phyloP scores from a whole-genome alignment of 2,888 invertebrate species.

The Nomada flava region DNA sequence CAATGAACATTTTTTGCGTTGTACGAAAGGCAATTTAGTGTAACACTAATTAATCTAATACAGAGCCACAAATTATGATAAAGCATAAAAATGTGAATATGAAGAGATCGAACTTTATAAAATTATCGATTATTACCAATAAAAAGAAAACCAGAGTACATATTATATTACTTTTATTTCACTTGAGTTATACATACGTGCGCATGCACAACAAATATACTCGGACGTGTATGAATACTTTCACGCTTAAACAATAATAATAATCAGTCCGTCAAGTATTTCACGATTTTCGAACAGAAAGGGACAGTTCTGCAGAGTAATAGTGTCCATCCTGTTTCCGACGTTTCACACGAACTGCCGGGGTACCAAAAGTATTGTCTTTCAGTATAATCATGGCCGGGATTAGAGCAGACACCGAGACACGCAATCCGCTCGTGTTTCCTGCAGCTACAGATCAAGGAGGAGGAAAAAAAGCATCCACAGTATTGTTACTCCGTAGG shows the following conservation, averaged over 20 bases:
- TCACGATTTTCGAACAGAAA: not conserved
- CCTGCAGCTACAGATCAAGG: conserved; percentile 63
- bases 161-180: too few relatives aligned
- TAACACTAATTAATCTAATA: too few relatives aligned
- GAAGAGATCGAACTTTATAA: too few relatives aligned
- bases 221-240: not conserved
- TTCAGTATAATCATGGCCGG: conserved; percentile 55
- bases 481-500: conserved; percentile 64
- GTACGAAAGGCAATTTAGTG: too few relatives aligned
- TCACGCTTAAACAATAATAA: not conserved
- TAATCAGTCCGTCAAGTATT: not conserved
- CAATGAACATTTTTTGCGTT: too few relatives aligned
- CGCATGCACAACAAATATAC: not conserved
- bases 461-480: conserved; percentile 60
- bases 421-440: conserved; percentile 57
- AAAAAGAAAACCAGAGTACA: too few relatives aligned
- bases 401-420: conserved; percentile 60
- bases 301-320: not conserved
- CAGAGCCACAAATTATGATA: too few relatives aligned
- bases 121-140: too few relatives aligned
- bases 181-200: too few relatives aligned
- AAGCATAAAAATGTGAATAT: too few relatives aligned
- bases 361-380: conserved; percentile 49
- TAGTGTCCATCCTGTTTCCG: conserved; percentile 2
- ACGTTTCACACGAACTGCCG: conserved; percentile 20